Evolutionary conservation across 2,113 vertebrate genomes (phyloP).

Genomic region (Hemiscyllium ocellatum): DNA sequence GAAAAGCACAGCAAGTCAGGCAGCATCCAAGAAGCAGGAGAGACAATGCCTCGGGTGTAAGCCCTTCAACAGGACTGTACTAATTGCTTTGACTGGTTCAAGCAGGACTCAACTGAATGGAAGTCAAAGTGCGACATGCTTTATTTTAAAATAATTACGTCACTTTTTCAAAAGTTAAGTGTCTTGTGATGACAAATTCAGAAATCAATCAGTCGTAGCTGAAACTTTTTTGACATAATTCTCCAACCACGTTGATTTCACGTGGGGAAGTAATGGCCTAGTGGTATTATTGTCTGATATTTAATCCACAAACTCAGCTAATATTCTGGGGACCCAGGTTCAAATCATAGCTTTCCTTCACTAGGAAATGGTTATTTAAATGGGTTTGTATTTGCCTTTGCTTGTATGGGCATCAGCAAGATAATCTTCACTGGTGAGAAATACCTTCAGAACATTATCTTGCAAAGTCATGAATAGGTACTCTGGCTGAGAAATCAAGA

Average conservation of each 20-base stretch:
- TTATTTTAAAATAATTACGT: conserved; percentile 28
- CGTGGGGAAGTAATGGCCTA: background rate
- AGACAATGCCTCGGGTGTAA: too few relatives aligned
- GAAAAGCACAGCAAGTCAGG: too few relatives aligned
- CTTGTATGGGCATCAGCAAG: background rate
- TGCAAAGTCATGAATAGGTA: background rate
- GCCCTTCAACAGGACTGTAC: background rate
- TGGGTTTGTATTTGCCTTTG: background rate
- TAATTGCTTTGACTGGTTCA: conserved; percentile 14
- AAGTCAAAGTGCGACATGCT: background rate
- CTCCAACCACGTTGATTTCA: background rate
- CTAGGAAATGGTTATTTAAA: background rate
- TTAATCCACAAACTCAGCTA: too few relatives aligned
- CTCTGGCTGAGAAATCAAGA: background rate
- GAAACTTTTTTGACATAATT: background rate
- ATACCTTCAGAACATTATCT: background rate
- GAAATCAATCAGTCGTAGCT: background rate
- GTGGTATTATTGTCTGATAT: too few relatives aligned
- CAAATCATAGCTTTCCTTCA: background rate
- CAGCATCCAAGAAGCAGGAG: too few relatives aligned
- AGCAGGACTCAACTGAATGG: background rate
- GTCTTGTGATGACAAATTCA: background rate
- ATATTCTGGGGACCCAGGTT: too few relatives aligned
- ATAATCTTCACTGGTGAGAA: background rate
- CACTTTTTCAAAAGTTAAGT: background rate